These are phyloP conservation scores for Morone chrysops DNA, from an alignment of 2,113 vertebrate genomes.

Conservation along the genomic window DNA sequence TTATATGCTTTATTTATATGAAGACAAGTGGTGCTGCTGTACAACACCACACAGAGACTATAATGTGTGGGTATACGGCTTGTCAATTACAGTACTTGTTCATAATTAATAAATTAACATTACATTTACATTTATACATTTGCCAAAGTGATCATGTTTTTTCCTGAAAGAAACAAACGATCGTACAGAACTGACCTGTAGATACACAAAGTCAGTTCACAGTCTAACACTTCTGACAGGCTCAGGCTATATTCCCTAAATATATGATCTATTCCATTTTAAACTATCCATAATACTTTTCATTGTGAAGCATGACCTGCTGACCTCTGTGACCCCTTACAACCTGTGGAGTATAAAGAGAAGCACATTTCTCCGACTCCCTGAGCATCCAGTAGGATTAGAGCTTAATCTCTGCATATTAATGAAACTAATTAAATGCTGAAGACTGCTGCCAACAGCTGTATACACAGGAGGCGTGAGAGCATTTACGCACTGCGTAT, in stretches of 20 bases:
- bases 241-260: neutral
- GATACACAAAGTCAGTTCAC: neutral
- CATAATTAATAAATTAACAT: too few relatives aligned
- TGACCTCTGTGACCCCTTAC: neutral
- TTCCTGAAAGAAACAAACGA: neutral
- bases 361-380: neutral
- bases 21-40: too few relatives aligned
- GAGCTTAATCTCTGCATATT: slow-evolving; percentile 18
- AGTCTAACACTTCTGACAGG: neutral
- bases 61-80: neutral
- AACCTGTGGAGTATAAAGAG: neutral
- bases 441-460: slow-evolving; percentile 10
- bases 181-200: neutral
- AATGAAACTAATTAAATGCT: slow-evolving; percentile 39
- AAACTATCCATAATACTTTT: neutral
- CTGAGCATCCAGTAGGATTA: slow-evolving; percentile 12
- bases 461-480: neutral
- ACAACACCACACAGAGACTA: too few relatives aligned
- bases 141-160: neutral
- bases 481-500: neutral
- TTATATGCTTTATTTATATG: too few relatives aligned
- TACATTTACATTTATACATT: neutral
- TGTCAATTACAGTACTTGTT: too few relatives aligned
- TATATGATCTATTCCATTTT: neutral
- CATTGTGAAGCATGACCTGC: neutral